A percentile compares a stretch with the other conserved stretches of the same genome.
These are phyloP conservation scores for Notodonta dromedarius DNA, from an alignment of 2,888 invertebrate genomes.

Conservation along the genomic window DNA sequence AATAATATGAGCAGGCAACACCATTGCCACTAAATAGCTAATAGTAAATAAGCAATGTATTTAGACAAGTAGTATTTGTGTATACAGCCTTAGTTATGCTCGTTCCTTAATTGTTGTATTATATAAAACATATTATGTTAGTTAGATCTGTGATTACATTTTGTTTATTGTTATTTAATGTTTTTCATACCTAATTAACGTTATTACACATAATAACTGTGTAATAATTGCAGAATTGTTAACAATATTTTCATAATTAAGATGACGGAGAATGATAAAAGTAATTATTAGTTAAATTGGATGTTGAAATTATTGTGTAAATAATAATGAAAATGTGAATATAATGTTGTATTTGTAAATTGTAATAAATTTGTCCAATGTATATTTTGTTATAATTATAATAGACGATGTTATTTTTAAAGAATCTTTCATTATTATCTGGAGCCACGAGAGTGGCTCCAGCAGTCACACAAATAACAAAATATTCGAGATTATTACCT, in stretches of 20 bases:
- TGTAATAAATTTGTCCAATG: slow-evolving; percentile 30
- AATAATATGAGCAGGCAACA: no score
- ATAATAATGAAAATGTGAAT: slow-evolving; percentile 28
- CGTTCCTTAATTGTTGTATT: background rate
- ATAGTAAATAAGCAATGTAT: no score
- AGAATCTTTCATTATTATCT: background rate
- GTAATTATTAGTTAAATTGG: background rate
- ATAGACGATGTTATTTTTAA: slow-evolving; percentile 33
- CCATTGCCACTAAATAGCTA: no score
- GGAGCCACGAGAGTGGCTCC: background rate
- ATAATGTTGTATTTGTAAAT: slow-evolving; percentile 24
- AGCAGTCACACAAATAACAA: no score
- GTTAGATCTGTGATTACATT: slow-evolving; percentile 14
- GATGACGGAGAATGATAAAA: background rate
- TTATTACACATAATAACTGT: background rate
- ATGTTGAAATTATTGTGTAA: slow-evolving; percentile 26
- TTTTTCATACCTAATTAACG: background rate
- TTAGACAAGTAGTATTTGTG: no score
- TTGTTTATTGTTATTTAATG: slow-evolving; percentile 10
- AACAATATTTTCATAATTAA: background rate
- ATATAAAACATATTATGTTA: background rate
- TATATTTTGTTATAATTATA: slow-evolving; percentile 59
- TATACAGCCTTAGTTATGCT: no score
- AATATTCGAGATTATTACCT: no score
- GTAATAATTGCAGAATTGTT: background rate